Conservation (phyloP, 2,113 vertebrate genomes). For the Anguilla rostrata region DNA sequence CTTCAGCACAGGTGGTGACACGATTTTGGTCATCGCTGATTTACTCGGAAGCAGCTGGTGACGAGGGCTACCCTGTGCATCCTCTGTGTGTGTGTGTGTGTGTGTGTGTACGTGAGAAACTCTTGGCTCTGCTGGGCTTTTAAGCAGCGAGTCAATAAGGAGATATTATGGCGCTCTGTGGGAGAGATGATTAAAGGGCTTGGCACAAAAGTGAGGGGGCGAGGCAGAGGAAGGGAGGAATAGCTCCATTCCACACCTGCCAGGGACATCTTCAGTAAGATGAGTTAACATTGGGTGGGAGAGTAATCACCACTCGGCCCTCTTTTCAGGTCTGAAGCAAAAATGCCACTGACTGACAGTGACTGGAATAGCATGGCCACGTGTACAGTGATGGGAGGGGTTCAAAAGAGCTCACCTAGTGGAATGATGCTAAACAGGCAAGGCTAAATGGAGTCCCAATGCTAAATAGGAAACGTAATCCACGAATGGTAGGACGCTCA, state of each 20-base stretch:
- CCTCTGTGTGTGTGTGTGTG: conserved; percentile 10
- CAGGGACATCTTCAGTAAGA: not conserved
- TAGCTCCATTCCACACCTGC: not conserved
- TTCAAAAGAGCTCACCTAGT: not conserved
- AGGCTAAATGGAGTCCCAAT: too few relatives aligned
- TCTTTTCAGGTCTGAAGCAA: not conserved
- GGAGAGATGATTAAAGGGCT: not conserved
- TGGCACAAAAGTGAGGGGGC: not conserved
- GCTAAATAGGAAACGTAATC: too few relatives aligned
- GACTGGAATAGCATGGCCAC: not conserved
- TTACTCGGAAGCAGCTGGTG: not conserved
- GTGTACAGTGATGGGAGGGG: not conserved
- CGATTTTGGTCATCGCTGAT: not conserved
- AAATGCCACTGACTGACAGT: not conserved
- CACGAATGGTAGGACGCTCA: too few relatives aligned
- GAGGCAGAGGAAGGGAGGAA: not conserved
- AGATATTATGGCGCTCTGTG: not conserved
- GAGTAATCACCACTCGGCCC: not conserved
- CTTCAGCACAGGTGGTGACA: not conserved
- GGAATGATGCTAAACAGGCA: not conserved
- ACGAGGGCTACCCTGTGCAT: not conserved
- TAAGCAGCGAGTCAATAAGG: conserved; percentile 4
- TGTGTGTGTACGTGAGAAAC: not conserved
- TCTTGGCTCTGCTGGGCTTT: not conserved
- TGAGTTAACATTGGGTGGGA: not conserved